These are phyloP conservation scores for Rhingia rostrata DNA, from an alignment of 2,888 invertebrate species.

Conservation along the genomic window DNA sequence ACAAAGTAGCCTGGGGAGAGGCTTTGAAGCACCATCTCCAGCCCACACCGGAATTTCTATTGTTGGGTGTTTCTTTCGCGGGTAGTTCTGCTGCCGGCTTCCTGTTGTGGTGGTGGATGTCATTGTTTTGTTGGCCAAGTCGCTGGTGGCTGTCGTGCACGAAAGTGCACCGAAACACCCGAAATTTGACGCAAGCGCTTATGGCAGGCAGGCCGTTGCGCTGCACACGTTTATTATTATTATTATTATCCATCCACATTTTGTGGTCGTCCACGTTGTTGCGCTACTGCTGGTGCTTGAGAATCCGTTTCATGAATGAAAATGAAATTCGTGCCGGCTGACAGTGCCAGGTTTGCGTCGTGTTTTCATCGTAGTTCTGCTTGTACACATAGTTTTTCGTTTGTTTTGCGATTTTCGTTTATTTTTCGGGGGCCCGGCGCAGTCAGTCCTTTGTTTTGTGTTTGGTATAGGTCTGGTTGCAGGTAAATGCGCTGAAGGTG, in stretches of 20 bases:
- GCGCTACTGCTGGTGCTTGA: slow-evolving; percentile 1
- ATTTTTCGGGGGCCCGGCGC: slow-evolving; percentile 32
- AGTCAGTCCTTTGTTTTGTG: slow-evolving; percentile 58
- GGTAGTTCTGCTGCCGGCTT: slow-evolving; percentile 44
- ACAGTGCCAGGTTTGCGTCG: slow-evolving; percentile 15
- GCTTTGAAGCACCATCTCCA: slow-evolving; percentile 41
- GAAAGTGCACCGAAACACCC: slow-evolving; percentile 34
- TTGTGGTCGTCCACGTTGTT: slow-evolving; percentile 9
- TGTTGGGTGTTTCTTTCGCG: slow-evolving; percentile 51
- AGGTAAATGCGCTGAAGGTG: background rate
- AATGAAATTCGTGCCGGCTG: slow-evolving; percentile 53
- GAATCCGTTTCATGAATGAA: slow-evolving; percentile 70
- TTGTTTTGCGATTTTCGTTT: slow-evolving; percentile 25
- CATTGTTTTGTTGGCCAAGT: slow-evolving; percentile 3
- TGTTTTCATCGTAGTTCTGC: background rate
- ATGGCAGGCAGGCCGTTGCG: slow-evolving; percentile 17
- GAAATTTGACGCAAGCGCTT: slow-evolving; percentile 70
- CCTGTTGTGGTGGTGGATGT: slow-evolving; percentile 50
- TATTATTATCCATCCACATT: slow-evolving; percentile 38
- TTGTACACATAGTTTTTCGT: background rate
- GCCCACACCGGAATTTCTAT: slow-evolving; percentile 59
- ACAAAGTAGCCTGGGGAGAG: slow-evolving; percentile 39
- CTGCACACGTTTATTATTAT: slow-evolving; percentile 62
- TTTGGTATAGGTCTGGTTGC: slow-evolving; percentile 58
- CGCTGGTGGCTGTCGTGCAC: slow-evolving; percentile 15